Base-by-base conservation (phyloP, 2,888 invertebrate genomes). In the Microchrysa polita region DNA sequence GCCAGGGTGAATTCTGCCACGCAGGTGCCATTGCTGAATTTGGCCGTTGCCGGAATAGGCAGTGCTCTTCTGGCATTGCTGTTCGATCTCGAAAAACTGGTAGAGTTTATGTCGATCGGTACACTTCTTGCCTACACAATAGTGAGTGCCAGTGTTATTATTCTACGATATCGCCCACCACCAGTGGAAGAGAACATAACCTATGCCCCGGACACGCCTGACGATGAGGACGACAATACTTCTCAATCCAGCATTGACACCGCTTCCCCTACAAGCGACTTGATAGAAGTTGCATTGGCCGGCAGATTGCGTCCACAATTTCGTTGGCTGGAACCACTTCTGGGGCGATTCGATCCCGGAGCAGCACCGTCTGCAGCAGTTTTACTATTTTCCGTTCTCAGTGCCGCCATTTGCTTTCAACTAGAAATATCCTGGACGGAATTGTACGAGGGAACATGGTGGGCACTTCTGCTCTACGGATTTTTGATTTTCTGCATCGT, bases 71-170 rank as follows among this genome's bases (percentile, higher is more conserved):
- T 96, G 77, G 95, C 96, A 4, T 84, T 96, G 53, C 82, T 96
- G 48, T 94, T 96, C 80, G 96, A 97, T 84, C 87, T 97, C 78
- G 91, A 94, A 79, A 95, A 95, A 78, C 86, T 97, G 55, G 95
- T 97, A 0, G 96, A 97, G 81, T 96, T 97, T 81, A 95, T 97
- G 94, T 96, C 96, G 1, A 96, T 97, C 80, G 94, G 94, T 0
- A 95, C 94, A 0, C 86, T 95, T 67, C 83, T 95, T 79, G 95
- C 95, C 0, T 96, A 96, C 82, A 95, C 95, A 1, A 95, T 96
- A 76, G 96, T 97, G 2, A 94, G 95, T 77, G 94, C 94, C 14
- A 92, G 93, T 76, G 94, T 96, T 5, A 94, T 97, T 72, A 92
- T 96, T 65, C 85, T 96, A 72, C 88, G 96, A 61, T 96, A 96